phyloP scores from a whole-genome alignment of 2,888 invertebrate species.

The Netelia fuscicornis region DNA sequence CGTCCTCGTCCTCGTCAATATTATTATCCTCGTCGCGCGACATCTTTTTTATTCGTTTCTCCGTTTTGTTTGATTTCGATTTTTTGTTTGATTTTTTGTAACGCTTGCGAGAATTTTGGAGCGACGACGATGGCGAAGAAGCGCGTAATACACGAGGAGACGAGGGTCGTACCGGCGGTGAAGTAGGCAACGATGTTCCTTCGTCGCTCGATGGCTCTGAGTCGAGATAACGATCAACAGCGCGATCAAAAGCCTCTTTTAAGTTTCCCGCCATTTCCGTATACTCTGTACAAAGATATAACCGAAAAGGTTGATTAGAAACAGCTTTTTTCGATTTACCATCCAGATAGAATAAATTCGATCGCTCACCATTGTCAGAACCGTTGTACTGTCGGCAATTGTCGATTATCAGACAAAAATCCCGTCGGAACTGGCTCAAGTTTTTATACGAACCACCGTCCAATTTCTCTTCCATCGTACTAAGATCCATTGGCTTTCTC shows the following conservation, averaged over 20 bases:
- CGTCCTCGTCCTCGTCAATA: slow-evolving; percentile 70
- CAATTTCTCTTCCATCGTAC: slow-evolving; percentile 94
- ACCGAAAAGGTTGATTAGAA: not conserved
- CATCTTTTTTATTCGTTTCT: slow-evolving; percentile 74
- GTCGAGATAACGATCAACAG: slow-evolving; percentile 93
- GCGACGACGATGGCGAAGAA: slow-evolving; percentile 73
- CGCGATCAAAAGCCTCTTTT: slow-evolving; percentile 92
- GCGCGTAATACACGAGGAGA: slow-evolving; percentile 71
- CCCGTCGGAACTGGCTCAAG: slow-evolving; percentile 93
- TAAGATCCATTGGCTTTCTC: slow-evolving; percentile 93
- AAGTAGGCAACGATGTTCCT: slow-evolving; percentile 78
- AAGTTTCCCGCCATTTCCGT: slow-evolving; percentile 95
- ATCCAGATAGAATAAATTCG: not conserved
- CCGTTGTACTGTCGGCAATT: slow-evolving; percentile 97
- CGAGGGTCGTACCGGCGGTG: slow-evolving; percentile 71
- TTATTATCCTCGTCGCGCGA: slow-evolving; percentile 68
- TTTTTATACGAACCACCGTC: slow-evolving; percentile 93
- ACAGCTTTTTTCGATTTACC: not conserved
- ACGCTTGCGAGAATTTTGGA: slow-evolving; percentile 83
- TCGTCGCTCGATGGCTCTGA: slow-evolving; percentile 92
- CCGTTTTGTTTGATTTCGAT: slow-evolving; percentile 84
- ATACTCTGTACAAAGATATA: slow-evolving; percentile 88
- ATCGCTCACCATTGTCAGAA: slow-evolving; percentile 92
- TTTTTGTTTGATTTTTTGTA: slow-evolving; percentile 83
- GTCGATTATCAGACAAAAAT: slow-evolving; percentile 96